Percentiles rank a stretch among this genome's conserved stretches.
phyloP scores from a whole-genome alignment of 2,797 vertebrate species.

The Pseudochirops cupreus region DNA sequence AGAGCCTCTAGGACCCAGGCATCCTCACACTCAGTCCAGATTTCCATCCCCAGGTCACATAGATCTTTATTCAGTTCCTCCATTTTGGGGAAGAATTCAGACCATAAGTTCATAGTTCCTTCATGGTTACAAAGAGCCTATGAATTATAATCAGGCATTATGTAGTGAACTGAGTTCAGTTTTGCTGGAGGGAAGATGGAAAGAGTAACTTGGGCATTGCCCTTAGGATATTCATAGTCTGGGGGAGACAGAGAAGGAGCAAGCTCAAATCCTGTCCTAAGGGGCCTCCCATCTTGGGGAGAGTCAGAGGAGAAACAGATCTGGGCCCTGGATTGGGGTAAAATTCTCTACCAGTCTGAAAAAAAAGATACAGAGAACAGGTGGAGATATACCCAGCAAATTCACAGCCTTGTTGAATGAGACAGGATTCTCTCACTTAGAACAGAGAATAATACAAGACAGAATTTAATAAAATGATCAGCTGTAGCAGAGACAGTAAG shows the following conservation, averaged over 20 bases:
- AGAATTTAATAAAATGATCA: not conserved
- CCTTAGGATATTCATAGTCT: not conserved
- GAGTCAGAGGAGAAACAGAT: not conserved
- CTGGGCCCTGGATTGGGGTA: not conserved
- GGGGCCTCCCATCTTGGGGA: not conserved
- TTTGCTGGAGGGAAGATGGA: not conserved
- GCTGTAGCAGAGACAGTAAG: not conserved
- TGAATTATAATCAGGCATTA: not conserved
- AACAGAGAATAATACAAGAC: not conserved
- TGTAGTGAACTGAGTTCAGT: not conserved
- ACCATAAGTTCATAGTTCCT: not conserved
- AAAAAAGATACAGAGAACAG: not conserved
- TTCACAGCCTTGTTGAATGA: not conserved
- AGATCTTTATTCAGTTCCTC: not conserved
- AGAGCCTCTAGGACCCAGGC: not conserved
- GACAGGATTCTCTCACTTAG: not conserved
- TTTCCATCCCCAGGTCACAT: not conserved
- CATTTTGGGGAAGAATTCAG: not conserved
- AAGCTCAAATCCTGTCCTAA: not conserved
- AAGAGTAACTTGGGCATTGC: not conserved
- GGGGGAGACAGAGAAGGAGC: not conserved
- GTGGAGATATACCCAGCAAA: not conserved
- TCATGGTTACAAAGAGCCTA: not conserved
- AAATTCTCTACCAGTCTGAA: not conserved
- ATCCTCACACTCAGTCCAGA: not conserved